Percentiles rank a stretch among this genome's conserved stretches.
phyloP scores from a whole-genome alignment of 2,113 vertebrate genomes.

The Lontra canadensis region DNA sequence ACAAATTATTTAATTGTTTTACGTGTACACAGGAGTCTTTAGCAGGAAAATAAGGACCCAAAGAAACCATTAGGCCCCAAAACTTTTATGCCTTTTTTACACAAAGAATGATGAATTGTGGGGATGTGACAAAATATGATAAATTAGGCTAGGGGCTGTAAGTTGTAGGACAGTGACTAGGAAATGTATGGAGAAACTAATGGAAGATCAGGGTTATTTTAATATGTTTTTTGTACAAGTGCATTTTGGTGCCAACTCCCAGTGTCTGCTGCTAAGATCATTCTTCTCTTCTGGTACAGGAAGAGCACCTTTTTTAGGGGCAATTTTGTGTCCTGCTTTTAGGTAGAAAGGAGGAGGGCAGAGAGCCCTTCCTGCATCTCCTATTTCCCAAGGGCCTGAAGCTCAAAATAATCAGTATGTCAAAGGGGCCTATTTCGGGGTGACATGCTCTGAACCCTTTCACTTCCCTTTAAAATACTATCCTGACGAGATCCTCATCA shows the following conservation, averaged over 20 bases:
- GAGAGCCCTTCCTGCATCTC: background rate
- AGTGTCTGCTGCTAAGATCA: background rate
- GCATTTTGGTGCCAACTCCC: background rate
- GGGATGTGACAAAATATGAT: background rate
- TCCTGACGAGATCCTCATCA: background rate
- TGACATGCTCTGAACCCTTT: background rate
- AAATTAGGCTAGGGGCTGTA: background rate
- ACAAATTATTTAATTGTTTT: background rate
- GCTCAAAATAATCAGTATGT: background rate
- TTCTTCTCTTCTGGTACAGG: background rate
- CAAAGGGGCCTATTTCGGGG: background rate
- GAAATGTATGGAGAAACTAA: background rate
- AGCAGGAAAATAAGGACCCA: background rate
- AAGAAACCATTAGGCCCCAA: background rate
- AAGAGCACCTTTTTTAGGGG: background rate
- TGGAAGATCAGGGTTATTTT: background rate
- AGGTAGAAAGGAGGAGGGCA: background rate
- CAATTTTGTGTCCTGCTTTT: background rate
- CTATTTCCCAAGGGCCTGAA: background rate
- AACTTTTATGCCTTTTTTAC: background rate
- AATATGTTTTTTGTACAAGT: background rate
- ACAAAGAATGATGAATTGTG: background rate
- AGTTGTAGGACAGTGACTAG: background rate
- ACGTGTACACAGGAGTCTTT: background rate
- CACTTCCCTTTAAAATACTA: background rate